These are phyloP conservation scores for Eutolmus rufibarbis DNA, from an alignment of 2,888 invertebrate genomes.

Conservation along the genomic window DNA sequence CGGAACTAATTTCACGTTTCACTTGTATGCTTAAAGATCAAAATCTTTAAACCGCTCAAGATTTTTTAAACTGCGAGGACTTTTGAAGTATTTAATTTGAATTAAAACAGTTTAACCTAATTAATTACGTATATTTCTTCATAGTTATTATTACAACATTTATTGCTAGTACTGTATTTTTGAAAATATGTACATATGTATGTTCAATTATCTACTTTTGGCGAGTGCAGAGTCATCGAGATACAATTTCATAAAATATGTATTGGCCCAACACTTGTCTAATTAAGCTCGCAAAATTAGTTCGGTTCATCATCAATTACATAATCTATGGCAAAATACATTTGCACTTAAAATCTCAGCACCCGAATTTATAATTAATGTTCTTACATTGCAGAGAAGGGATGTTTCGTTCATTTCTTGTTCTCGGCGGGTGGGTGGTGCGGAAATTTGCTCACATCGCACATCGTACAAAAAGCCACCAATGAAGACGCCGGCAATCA, in stretches of 20 bases:
- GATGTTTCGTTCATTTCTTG: conserved; percentile 19
- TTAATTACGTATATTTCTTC: neutral
- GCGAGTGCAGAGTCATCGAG: neutral
- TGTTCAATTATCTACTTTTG: neutral
- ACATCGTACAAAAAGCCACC: conserved; percentile 14
- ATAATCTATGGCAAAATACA: conserved; percentile 35
- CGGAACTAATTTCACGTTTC: conserved; percentile 9
- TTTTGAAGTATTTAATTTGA: neutral
- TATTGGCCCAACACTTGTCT: neutral
- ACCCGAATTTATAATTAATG: conserved; percentile 39
- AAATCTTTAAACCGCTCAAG: neutral
- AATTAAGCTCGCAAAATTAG: conserved; percentile 33
- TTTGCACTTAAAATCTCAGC: conserved; percentile 39
- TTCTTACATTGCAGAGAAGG: neutral
- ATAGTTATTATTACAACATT: neutral
- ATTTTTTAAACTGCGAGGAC: neutral
- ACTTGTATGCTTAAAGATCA: neutral
- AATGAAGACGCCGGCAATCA: conserved; percentile 32
- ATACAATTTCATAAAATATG: neutral
- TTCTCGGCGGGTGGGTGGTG: neutral
- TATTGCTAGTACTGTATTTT: neutral
- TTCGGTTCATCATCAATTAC: conserved; percentile 39
- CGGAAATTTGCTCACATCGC: conserved; percentile 4
- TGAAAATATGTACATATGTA: neutral
- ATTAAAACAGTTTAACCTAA: neutral